A percentile compares a stretch with the other conserved stretches of the same genome.
These are phyloP conservation scores for Heliconius sara DNA, from an alignment of 2,888 invertebrate species.

Conservation along the genomic window DNA sequence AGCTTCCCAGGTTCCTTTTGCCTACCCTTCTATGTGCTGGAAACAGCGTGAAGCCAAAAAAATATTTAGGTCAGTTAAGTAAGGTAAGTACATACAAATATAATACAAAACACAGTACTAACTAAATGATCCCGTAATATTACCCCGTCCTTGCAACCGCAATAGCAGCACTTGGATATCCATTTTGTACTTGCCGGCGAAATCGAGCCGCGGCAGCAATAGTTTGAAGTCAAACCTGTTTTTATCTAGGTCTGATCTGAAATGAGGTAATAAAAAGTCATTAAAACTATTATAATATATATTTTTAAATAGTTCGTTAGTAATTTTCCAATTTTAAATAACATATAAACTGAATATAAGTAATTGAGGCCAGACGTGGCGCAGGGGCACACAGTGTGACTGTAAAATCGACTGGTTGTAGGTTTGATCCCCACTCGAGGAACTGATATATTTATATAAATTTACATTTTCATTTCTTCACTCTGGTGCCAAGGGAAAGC, in stretches of 20 bases:
- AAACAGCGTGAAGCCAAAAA: no score
- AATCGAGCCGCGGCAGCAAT: constrained; percentile 83
- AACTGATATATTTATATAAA: no score
- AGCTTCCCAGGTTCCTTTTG: no score
- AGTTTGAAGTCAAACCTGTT: constrained; percentile 86
- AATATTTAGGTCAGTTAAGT: no score
- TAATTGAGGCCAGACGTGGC: no score
- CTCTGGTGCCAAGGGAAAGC: no score
- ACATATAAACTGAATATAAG: not conserved
- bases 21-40: no score
- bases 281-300: not conserved
- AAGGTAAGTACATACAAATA: no score
- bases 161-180: constrained; percentile 86
- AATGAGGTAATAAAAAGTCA: constrained; percentile 53
- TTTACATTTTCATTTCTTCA: no score
- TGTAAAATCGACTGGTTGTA: no score
- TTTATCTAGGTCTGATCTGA: constrained; percentile 85
- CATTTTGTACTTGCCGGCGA: constrained; percentile 87
- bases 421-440: no score
- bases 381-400: no score
- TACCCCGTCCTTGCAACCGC: constrained; percentile 86
- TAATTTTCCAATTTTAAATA: not conserved
- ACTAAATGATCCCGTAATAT: constrained; percentile 87
- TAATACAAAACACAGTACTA: constrained; percentile 63
- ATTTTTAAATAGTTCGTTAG: not conserved